Base-by-base conservation (phyloP, 1,140 invertebrate genomes). In the Hormaphis cornu region DNA sequence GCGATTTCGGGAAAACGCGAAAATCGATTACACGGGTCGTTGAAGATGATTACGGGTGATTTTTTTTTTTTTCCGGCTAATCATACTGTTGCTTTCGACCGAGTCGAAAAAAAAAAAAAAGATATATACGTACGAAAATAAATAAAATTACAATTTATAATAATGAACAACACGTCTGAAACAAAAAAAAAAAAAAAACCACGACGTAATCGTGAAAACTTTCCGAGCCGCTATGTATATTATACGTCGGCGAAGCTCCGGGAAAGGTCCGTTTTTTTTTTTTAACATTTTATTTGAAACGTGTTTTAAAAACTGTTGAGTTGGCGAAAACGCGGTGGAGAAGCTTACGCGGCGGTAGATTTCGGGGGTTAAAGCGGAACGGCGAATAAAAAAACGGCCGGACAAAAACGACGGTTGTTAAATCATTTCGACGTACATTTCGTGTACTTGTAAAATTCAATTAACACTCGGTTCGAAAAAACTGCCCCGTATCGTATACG, bases 91-190 rank as follows among this genome's bases (percentile, higher is more conserved):
- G 33, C 54, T 58, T 40, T 58, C 2, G 53, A 7, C 18, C 16
- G 18, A 20, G 30, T 37, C 10, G 53, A 22, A 16, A 56, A 56
- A 16, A 20, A 33, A 10, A 0, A 33, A 10, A 35, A 7, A 33
- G n/a, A n/a, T n/a, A n/a, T n/a, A n/a, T n/a, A n/a, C n/a, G n/a
- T n/a, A n/a, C n/a, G n/a, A n/a, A 35, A 30, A 53, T 26, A 52
- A 52, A 42, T n/a, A 42, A 58, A 58, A 40, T 58, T 58, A 40
- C 24, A 58, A 58, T 58, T 58, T 40, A 58, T 58, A 58, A 40
- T 58, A 58, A 58, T 58, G 33, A 58, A 58, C 35, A n/a, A 40
- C 33, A 16, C 30, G 54, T 20, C 33, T 3, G 14, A 14, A 14
- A n/a, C 33, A 16, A 3, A 24, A 24, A 37, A 26, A 40, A 58